Percentiles rank a stretch among this genome's conserved stretches.
Conservation (phyloP, 2,113 vertebrate species). For the Micromys minutus region DNA sequence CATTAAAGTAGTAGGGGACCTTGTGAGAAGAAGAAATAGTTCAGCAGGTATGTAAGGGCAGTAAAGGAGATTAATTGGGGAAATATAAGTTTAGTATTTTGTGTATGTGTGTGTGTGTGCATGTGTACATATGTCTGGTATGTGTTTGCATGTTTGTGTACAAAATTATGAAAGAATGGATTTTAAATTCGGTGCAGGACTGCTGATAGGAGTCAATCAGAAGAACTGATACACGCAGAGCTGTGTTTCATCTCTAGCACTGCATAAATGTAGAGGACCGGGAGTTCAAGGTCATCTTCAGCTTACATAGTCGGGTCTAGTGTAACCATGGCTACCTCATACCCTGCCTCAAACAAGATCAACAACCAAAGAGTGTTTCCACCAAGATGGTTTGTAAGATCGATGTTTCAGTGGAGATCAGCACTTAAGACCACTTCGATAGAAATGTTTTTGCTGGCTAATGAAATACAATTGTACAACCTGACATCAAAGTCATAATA, state of each 20-base stretch:
- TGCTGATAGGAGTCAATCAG: background rate
- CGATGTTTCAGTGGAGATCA: background rate
- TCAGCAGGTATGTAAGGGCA: background rate
- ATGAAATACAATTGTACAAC: background rate
- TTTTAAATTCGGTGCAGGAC: background rate
- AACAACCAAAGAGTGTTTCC: background rate
- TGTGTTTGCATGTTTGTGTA: background rate
- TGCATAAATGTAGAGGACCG: background rate
- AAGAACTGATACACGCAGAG: background rate
- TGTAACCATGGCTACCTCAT: background rate
- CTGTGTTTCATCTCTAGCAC: background rate
- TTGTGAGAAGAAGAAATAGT: background rate
- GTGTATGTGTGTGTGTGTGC: background rate
- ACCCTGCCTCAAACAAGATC: background rate
- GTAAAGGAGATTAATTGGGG: background rate
- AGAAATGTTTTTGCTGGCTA: background rate
- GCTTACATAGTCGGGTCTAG: background rate
- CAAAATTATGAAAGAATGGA: background rate
- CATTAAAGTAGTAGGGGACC: too few species aligned
- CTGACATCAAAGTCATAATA: background rate
- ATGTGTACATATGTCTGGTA: background rate
- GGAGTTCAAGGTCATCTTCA: background rate
- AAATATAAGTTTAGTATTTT: background rate
- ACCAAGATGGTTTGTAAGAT: background rate
- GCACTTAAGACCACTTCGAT: background rate